Evolutionary conservation across 2,888 invertebrate species (phyloP).

Genomic region (Drosophila demipolita): DNA sequence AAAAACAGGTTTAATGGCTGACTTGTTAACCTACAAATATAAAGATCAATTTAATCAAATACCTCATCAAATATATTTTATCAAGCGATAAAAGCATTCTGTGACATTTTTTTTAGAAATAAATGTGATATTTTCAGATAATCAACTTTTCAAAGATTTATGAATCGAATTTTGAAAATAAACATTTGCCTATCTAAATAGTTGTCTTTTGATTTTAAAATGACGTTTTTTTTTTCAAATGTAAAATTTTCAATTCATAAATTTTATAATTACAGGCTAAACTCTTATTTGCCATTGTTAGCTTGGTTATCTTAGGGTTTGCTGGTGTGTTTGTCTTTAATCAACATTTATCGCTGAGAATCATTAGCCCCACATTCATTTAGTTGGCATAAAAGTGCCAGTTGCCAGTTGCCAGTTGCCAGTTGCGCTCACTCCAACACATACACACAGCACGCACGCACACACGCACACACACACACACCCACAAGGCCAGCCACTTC

Average conservation of each 20-base stretch:
- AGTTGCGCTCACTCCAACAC: constrained; percentile 19
- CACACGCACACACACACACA: constrained; percentile 10
- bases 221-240: background rate
- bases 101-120: background rate
- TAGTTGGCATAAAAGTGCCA: constrained; percentile 28
- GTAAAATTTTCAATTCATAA: background rate
- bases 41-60: too few relatives aligned
- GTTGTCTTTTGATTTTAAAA: background rate
- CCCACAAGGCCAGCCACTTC: constrained; percentile 38
- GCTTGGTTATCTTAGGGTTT: constrained; percentile 6
- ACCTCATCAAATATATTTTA: too few relatives aligned
- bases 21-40: background rate
- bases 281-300: background rate
- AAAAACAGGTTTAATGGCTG: background rate
- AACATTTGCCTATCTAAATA: background rate
- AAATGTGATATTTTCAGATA: background rate
- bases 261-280: background rate
- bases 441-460: constrained; percentile 2
- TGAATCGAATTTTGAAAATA: background rate
- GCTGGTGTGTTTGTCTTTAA: constrained; percentile 44
- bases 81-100: background rate
- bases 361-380: constrained; percentile 24
- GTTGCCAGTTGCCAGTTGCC: constrained; percentile 28
- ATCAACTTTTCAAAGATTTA: background rate
- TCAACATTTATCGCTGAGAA: constrained; percentile 32